A percentile compares a stretch with the other conserved stretches of the same genome.
Conservation (phyloP, 1,140 invertebrate genomes). For the Triops longicaudatus region DNA sequence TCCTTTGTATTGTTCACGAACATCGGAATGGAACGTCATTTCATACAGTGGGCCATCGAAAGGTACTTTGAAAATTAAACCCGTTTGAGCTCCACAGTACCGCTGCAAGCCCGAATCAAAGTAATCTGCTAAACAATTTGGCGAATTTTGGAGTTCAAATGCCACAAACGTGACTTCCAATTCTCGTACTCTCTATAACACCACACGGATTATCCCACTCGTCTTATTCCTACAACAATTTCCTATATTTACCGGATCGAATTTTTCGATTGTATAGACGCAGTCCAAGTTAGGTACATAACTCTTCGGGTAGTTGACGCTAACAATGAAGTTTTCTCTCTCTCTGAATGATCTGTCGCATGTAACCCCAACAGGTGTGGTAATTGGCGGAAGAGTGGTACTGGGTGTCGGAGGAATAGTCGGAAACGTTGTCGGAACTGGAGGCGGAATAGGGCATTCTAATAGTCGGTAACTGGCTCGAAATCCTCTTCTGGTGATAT, state of each 20-base stretch:
- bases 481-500: constrained; percentile 26
- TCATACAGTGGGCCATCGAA: constrained; percentile 4
- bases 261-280: constrained; percentile 27
- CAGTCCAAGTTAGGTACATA: constrained; percentile 28
- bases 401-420: background rate
- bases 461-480: constrained; percentile 17
- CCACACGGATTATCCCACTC: background rate
- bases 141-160: constrained; percentile 25
- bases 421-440: background rate
- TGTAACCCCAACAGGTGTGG: constrained; percentile 27
- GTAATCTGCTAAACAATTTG: constrained; percentile 23
- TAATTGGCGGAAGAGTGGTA: constrained; percentile 16
- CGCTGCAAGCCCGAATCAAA: constrained; percentile 18
- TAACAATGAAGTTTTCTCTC: constrained; percentile 21
- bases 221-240: background rate
- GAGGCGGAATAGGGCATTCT: constrained; percentile 9
- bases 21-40: constrained; percentile 26
- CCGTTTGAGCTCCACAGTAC: constrained; percentile 29
- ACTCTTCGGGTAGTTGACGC: constrained; percentile 26
- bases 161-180: constrained; percentile 24
- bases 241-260: constrained; percentile 15
- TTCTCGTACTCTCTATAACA: constrained; percentile 15
- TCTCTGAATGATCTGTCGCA: constrained; percentile 25
- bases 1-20: constrained; percentile 17
- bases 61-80: constrained; percentile 23